A percentile compares a stretch with the other conserved stretches of the same genome.
phyloP scores from a whole-genome alignment of 2,888 invertebrate species.

The Stegophylla sp. region DNA sequence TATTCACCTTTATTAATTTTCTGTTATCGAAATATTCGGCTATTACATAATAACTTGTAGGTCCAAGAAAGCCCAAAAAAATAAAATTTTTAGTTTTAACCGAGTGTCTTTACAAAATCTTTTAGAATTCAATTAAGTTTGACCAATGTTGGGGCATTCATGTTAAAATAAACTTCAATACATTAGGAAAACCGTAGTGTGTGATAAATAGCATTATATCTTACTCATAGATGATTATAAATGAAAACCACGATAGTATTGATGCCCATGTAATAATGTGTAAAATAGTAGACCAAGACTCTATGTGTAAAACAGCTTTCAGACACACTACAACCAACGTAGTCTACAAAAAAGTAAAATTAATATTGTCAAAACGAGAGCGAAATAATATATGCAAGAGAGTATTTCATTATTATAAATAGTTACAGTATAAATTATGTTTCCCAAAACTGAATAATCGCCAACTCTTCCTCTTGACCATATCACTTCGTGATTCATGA shows the following conservation, averaged over 20 bases:
- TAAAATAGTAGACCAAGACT: constrained; percentile 95
- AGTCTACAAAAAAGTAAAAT: constrained; percentile 72
- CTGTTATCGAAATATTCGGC: no score
- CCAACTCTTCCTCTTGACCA: constrained; percentile 85
- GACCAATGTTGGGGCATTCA: no score
- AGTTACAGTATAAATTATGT: constrained; percentile 91
- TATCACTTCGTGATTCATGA: constrained; percentile 75
- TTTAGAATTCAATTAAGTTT: no score
- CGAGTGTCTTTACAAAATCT: no score
- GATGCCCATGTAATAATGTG: constrained; percentile 97
- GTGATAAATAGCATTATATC: neutral
- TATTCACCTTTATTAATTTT: no score
- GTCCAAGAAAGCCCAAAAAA: no score
- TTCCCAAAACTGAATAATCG: constrained; percentile 93
- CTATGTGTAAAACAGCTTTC: constrained; percentile 95
- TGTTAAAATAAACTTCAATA: no score
- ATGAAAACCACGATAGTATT: constrained; percentile 89
- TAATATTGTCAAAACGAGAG: neutral
- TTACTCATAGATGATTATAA: constrained; percentile 85
- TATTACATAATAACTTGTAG: no score
- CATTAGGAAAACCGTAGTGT: no score
- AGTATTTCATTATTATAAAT: neutral
- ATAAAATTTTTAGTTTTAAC: no score
- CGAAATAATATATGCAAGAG: constrained; percentile 61
- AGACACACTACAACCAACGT: constrained; percentile 96